A percentile compares a stretch with the other conserved stretches of the same genome.
These are phyloP conservation scores for Tetramorium alpestre DNA, from an alignment of 1,140 invertebrate species.

Conservation along the genomic window DNA sequence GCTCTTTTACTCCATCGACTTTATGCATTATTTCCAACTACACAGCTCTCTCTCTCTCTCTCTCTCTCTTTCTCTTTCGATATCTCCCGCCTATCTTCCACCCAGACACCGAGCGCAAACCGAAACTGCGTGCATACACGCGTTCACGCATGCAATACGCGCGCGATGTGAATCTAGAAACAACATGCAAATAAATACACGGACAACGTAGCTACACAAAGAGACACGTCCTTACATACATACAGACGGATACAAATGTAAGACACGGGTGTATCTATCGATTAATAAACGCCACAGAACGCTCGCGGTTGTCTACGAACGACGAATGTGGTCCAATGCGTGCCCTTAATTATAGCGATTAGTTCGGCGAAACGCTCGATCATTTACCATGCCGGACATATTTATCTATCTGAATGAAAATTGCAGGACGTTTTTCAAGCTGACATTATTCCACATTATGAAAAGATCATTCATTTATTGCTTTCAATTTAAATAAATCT, in stretches of 20 bases:
- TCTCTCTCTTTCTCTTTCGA: background rate
- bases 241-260: conserved; percentile 58
- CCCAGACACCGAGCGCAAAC: conserved; percentile 30
- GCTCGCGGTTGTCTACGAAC: conserved; percentile 65
- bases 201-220: conserved; percentile 63
- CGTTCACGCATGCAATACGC: conserved; percentile 3
- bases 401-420: background rate
- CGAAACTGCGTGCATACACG: conserved; percentile 1
- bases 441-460: background rate
- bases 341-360: conserved; percentile 42
- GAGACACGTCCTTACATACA: conserved; percentile 57
- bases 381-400: conserved; percentile 14
- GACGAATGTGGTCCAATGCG: conserved; percentile 63
- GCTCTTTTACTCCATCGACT: conserved; percentile 3
- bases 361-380: conserved; percentile 42
- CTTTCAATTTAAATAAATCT: conserved; percentile 13
- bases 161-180: conserved; percentile 40
- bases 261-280: conserved; percentile 59
- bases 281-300: conserved; percentile 63
- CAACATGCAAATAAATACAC: conserved; percentile 69
- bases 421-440: background rate
- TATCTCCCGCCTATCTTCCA: background rate
- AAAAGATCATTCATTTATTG: background rate
- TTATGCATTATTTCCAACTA: background rate
- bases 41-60: background rate